These are phyloP conservation scores for Cephonodes hylas DNA, from an alignment of 2,888 invertebrate species.

Conservation along the genomic window DNA sequence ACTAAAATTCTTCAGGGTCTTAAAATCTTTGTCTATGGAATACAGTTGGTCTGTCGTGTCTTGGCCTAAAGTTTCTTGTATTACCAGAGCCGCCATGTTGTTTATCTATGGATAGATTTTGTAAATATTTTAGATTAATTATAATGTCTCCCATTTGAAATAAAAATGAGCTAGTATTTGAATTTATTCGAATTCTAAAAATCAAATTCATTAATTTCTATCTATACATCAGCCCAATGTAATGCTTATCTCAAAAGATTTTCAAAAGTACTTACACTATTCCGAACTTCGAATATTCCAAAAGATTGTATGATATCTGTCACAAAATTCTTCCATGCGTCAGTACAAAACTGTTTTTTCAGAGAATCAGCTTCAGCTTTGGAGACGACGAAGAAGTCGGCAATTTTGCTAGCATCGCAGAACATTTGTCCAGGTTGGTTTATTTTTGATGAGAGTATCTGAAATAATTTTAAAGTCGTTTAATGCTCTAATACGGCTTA, in stretches of 20 bases:
- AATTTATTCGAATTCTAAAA: too few species aligned
- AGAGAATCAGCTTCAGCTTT: constrained; percentile 46
- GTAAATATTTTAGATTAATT: too few species aligned
- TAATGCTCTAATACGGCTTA: background rate
- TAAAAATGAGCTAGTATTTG: too few species aligned
- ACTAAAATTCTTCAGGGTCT: constrained; percentile 57
- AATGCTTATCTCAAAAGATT: too few species aligned
- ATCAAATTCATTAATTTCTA: too few species aligned
- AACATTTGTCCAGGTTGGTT: constrained; percentile 63
- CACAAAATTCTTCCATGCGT: constrained; percentile 63
- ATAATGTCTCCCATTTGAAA: too few species aligned
- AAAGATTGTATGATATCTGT: constrained; percentile 60
- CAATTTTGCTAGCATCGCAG: constrained; percentile 60
- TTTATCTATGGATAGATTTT: constrained; percentile 54
- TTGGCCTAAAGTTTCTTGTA: constrained; percentile 71
- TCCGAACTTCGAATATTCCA: constrained; percentile 64
- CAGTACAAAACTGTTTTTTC: constrained; percentile 57
- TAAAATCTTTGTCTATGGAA: constrained; percentile 57
- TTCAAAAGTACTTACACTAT: constrained; percentile 68
- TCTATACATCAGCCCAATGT: too few species aligned
- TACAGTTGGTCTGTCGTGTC: constrained; percentile 62
- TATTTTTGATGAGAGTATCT: constrained; percentile 69
- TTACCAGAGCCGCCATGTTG: constrained; percentile 66
- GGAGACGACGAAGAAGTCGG: constrained; percentile 56
- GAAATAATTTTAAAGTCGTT: constrained; percentile 17